phyloP scores from a whole-genome alignment of 2,797 vertebrate species.

The Gymnothorax javanicus region DNA sequence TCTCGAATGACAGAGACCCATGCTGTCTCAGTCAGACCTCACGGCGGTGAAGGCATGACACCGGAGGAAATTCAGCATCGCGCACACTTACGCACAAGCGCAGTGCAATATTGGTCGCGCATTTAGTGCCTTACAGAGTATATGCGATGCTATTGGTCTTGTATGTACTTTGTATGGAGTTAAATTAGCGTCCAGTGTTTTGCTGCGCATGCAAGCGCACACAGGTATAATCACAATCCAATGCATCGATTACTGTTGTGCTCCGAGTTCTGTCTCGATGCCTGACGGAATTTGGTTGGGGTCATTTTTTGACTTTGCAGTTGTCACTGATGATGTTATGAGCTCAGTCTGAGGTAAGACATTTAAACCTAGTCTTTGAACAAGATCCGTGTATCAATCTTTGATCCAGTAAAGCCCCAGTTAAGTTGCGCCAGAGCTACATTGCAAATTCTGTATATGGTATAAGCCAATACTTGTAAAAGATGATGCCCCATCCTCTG shows the following conservation, averaged over 20 bases:
- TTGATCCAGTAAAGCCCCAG: neutral
- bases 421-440: neutral
- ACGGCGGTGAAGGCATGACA: neutral
- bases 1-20: neutral
- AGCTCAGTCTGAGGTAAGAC: neutral
- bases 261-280: neutral
- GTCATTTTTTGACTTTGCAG: neutral
- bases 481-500: neutral
- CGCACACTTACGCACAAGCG: neutral
- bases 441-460: neutral
- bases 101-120: neutral
- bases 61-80: constrained; percentile 43
- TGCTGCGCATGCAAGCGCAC: no score
- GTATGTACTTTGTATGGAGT: no score
- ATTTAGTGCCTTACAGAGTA: no score
- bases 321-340: neutral
- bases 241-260: neutral
- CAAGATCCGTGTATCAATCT: neutral
- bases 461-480: neutral
- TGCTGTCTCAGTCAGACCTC: neutral
- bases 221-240: neutral
- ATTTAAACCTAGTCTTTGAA: neutral
- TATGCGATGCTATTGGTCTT: no score
- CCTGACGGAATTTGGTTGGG: neutral
- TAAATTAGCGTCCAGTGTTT: no score